These are phyloP conservation scores for Columba janthina DNA, from an alignment of 2,113 vertebrate genomes.

Conservation along the genomic window DNA sequence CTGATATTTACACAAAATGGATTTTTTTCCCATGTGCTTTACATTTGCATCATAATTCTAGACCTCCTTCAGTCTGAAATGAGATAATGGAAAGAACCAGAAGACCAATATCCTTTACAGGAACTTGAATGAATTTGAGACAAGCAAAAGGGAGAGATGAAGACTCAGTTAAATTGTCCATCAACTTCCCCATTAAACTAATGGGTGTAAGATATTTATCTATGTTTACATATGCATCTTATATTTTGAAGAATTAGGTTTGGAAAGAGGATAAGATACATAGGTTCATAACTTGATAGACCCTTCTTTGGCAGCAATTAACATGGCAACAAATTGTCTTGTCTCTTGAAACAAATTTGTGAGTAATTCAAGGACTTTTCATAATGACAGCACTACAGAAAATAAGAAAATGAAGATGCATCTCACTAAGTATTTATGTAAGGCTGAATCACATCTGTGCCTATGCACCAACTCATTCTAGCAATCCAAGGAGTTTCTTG, in stretches of 20 bases:
- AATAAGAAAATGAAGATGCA: not conserved
- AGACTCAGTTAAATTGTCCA: not conserved
- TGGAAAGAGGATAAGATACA: not conserved
- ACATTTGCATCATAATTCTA: not conserved
- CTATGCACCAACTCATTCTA: not conserved
- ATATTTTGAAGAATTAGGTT: not conserved
- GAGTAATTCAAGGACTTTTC: not conserved
- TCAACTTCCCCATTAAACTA: not conserved
- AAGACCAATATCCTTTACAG: not conserved
- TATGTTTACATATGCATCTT: not conserved
- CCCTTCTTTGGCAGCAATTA: not conserved
- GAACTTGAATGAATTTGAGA: not conserved
- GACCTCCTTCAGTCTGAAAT: not conserved
- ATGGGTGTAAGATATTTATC: not conserved
- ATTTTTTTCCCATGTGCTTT: not conserved
- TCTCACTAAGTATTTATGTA: not conserved
- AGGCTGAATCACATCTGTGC: not conserved
- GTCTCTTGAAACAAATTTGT: not conserved
- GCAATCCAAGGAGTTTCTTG: not conserved
- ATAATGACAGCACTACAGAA: not conserved
- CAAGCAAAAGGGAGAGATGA: not conserved
- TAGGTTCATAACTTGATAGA: not conserved
- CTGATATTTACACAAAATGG: not conserved
- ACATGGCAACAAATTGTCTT: not conserved
- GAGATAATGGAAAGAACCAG: not conserved